Evolutionary conservation across 2,113 vertebrate species (phyloP), one percentile per base, ranked within the genome.

Genomic region (Bolborhynchus lineola): DNA sequence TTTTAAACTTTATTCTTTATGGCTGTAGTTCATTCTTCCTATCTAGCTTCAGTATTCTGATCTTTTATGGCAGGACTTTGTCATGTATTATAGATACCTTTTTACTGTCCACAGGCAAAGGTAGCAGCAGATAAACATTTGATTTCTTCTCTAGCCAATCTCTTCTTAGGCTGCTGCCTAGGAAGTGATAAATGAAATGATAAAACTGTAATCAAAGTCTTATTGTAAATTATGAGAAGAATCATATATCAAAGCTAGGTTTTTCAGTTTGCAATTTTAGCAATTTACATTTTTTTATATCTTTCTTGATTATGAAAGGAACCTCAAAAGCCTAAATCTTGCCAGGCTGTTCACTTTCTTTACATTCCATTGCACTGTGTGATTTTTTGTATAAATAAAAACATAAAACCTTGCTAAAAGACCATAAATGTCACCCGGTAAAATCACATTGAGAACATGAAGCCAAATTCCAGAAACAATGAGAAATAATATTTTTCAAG

Each of bases 381-480:
- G 24, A 46, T 16, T 94, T 93, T 93, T 63, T 82, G 5, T 24
- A 37, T 31, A 85, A 95, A 80, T 53, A 90, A 94, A 94, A 91
- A 2, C 17, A 41, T 23, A 44, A 92, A 84, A 50, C 6, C 25
- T 85, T 78, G 14, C 29, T 90, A 33, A 76, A 96, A 84, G 24
- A 79, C 37, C 14, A 25, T 39, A 90, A 33, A 72, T 62, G 39
- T 25, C 9, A 6, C 50, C 42, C 68, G 78, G 39, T 68, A 76
- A 84, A 89, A 89, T 81, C 16, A 77, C 25, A 49, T 2, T 59
- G 57, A 82, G 28, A 2, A 9, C 3, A 0, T 65, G 42, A 31
- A 93, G n/a, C 10, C 64, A 60, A 86, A 86, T 49, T 50, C 64
- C 49, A 81, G 47, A 76, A 92, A 89, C 41, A 69, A 62, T 29